Base-by-base conservation (phyloP, 1,140 invertebrate species). In the Listronotus oregonensis region DNA sequence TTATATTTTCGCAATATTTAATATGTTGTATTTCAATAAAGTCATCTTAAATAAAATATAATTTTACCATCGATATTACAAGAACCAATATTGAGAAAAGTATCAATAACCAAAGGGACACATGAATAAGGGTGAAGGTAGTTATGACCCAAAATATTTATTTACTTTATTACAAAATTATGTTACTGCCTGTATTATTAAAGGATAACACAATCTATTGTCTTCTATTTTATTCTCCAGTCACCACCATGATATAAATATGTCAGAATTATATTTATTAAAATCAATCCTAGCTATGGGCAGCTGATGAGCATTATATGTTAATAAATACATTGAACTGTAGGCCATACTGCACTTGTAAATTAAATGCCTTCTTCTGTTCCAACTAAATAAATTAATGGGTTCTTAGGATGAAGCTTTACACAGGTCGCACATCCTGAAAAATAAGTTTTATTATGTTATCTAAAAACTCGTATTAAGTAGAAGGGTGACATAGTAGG, bases 211-310 rank as follows among this genome's bases (percentile, higher is more conserved):
- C 87, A 80, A 77, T 64, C 89, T 80, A 63, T 87, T 87, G 70
- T 93, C 90, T 80, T 97, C 93, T 55, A 97, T 93, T 81, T 96
- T 8, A 97, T 89, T 47, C 91, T 86, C 94, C 95, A 97, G 77
- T 97, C 96, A 9, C 90, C 90, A 58, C 92, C 94, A 96, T 8
- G 94, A 95, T 10, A 92, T 87, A 74, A 95, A 97, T 46, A 98
- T 91, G 54, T 87, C 88, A 9, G 89, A 86, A 77, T 95, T 93
- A 74, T 85, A 97, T 72, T 87, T 86, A 78, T 97, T 97, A 81
- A 92, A 97, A 72, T 90, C 85, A 42, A 97, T 91, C 64, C 89
- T 84, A 78, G 95, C 91, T 3, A 98, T 87, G 0, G 94, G 89
- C 86, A 96, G 90, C 73, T 93, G 87, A 77, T 98, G 95, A 0